These are phyloP conservation scores for Glaucopsyche alexis DNA, from an alignment of 2,888 invertebrate genomes.

Conservation along the genomic window DNA sequence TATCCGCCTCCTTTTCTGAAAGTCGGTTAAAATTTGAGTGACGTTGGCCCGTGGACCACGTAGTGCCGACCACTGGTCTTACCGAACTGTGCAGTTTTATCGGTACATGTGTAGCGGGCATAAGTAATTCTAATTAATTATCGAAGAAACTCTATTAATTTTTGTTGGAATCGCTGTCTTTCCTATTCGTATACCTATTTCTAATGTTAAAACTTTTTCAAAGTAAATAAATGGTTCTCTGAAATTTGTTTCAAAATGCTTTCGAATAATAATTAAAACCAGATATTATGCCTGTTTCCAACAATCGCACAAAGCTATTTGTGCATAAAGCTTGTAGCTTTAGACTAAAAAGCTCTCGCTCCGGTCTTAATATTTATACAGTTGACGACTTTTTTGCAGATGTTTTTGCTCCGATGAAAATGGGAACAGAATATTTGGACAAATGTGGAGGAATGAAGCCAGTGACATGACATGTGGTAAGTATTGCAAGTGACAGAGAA, in stretches of 20 bases:
- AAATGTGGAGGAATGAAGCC: conserved; percentile 79
- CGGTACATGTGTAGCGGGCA: too few species aligned
- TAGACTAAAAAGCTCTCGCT: conserved; percentile 4
- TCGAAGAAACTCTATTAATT: not conserved
- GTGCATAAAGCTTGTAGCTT: not conserved
- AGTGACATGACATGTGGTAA: conserved; percentile 84
- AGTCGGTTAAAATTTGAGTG: too few species aligned
- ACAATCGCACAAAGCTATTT: not conserved
- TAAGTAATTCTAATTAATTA: not conserved
- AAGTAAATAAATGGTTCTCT: not conserved
- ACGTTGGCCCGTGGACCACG: too few species aligned
- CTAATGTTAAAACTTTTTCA: too few species aligned
- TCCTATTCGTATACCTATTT: too few species aligned
- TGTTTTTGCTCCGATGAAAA: conserved; percentile 83
- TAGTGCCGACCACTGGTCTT: too few species aligned
- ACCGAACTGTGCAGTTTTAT: too few species aligned
- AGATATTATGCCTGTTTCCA: not conserved
- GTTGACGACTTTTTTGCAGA: conserved; percentile 54
- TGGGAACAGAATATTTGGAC: conserved; percentile 83
- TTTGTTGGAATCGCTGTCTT: too few species aligned
- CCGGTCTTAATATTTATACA: not conserved
- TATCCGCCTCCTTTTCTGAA: too few species aligned
- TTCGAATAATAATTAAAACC: not conserved
- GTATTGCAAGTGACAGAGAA: conserved; percentile 37
- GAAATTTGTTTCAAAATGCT: not conserved